phyloP scores from a whole-genome alignment of 2,113 vertebrate genomes.

The Athene noctua region DNA sequence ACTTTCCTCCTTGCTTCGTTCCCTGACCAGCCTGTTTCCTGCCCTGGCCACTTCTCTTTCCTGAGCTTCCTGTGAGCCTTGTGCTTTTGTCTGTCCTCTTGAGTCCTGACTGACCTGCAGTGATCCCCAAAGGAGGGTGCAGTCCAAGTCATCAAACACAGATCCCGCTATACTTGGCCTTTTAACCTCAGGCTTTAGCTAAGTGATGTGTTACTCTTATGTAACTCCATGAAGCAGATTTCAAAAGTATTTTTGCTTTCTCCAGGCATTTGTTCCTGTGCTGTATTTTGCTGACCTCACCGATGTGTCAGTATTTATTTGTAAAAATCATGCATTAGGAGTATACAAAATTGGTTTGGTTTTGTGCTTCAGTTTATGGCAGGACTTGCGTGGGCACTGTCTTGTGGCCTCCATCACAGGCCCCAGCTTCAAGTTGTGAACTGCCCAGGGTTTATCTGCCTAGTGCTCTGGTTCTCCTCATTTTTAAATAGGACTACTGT shows the following conservation, averaged over 20 bases:
- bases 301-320: not conserved
- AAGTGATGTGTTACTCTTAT: not conserved
- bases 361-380: not conserved
- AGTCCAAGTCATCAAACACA: not conserved
- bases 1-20: not conserved
- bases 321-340: not conserved
- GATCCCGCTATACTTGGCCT: not conserved
- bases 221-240: not conserved
- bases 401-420: not conserved
- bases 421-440: rapidly evolving
- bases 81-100: not conserved
- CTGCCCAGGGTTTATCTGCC: not conserved
- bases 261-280: not conserved
- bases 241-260: not conserved
- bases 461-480: not conserved
- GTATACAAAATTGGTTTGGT: not conserved
- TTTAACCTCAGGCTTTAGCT: not conserved
- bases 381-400: not conserved
- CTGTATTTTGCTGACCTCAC: not conserved
- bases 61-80: not conserved
- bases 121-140: not conserved
- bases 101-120: not conserved
- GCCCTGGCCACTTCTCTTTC: not conserved
- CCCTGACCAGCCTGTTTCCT: not conserved
- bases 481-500: not conserved